Conservation (phyloP, 2,888 invertebrate genomes). For the Eilema griseolum region DNA sequence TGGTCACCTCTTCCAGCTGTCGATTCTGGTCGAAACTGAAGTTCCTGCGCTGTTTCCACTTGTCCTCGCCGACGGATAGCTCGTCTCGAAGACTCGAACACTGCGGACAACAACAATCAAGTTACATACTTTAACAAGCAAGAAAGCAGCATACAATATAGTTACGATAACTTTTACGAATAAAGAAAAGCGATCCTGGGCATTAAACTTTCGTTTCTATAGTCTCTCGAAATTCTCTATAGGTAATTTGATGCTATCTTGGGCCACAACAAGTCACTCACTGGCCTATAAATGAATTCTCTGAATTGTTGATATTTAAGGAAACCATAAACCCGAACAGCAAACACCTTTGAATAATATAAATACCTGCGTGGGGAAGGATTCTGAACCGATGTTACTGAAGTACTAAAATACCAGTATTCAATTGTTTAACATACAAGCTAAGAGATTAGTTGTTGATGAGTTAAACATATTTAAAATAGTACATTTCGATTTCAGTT, state of each 20-base stretch:
- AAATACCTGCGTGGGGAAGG: slow-evolving; percentile 7
- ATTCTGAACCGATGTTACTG: background rate
- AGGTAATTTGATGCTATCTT: background rate
- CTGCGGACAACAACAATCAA: slow-evolving; percentile 57
- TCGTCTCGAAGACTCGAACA: slow-evolving; percentile 78
- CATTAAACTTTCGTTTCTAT: background rate
- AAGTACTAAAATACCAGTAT: background rate
- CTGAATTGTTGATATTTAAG: slow-evolving; percentile 6
- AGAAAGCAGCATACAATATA: background rate
- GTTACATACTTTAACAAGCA: background rate
- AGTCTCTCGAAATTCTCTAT: background rate
- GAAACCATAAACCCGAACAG: slow-evolving; percentile 1
- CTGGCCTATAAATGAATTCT: slow-evolving; percentile 11
- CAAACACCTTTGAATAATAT: slow-evolving; percentile 2
- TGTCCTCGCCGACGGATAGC: slow-evolving; percentile 75
- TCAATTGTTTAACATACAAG: background rate
- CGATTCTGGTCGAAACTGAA: slow-evolving; percentile 84
- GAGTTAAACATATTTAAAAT: background rate
- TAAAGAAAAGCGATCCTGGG: background rate
- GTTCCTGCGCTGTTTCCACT: slow-evolving; percentile 81
- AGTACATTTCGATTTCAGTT: background rate
- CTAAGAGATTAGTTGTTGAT: background rate
- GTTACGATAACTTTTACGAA: background rate
- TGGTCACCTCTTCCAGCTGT: slow-evolving; percentile 85
- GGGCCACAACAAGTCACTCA: slow-evolving; percentile 8